Base-by-base conservation (phyloP, 2,797 vertebrate genomes). In the Okamejei kenojei region DNA sequence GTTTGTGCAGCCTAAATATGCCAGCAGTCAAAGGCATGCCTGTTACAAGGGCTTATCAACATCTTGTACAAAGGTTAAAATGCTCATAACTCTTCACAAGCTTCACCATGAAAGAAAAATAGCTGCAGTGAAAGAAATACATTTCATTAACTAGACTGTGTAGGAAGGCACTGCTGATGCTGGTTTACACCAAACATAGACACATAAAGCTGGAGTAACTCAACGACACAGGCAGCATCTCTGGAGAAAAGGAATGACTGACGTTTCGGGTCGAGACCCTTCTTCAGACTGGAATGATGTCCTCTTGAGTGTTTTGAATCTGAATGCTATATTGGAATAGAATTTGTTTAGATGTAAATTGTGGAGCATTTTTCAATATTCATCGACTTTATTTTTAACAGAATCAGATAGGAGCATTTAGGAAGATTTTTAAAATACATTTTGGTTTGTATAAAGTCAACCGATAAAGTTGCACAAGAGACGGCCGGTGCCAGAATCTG, bases 391-490 rank as follows among this genome's bases (percentile, higher is more conserved):
- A 63, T 86, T 13, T 26, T 29, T 68, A 88, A 35, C 38, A 26
- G n/a, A 68, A 88, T 88, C n/a, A 65, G 29, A n/a, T 15, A 29
- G 84, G 84, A 61, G 7, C 61, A 88, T 32, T 68, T 7, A 88
- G 84, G n/a, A 35, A 9, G 2, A 35, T 68, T n/a, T 68, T 88
- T 35, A 35, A 35, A 63, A 68, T 88, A 32, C 17, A 54, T 35
- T 68, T 68, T 88, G n/a, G 32, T 65, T 19, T 68, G 65, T 88
- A 17, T 88, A 88, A 88, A 65, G 84, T 88, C 61, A 35, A 65
- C 63, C 8, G n/a, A 35, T 88, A 23, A 35, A 63, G 61, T 17
- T n/a, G 5, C 45, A 54, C 45, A 54, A 54, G 45, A 54, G 5
- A 54, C 45, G 45, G 45, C 45, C 6, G 45, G 45, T 54, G 45